These are phyloP conservation scores for Macropus fuliginosus DNA, from an alignment of 2,797 vertebrate species.

Conservation along the genomic window DNA sequence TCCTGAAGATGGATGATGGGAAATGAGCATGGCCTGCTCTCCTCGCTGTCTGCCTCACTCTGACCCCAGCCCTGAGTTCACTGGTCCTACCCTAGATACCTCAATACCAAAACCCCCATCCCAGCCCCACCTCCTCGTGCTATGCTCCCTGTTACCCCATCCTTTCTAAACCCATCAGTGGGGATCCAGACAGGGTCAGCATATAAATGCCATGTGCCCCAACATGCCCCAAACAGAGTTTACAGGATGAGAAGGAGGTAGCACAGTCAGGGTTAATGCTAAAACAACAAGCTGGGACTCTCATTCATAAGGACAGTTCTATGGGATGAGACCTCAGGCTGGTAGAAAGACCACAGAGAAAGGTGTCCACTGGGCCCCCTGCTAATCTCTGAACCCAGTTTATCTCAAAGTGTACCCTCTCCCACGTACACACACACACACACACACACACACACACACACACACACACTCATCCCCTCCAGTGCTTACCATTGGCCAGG, in stretches of 20 bases:
- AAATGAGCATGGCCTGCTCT: not conserved
- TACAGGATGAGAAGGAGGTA: not conserved
- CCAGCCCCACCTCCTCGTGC: not conserved
- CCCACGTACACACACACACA: not conserved
- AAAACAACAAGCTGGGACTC: not conserved
- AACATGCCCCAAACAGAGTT: not conserved
- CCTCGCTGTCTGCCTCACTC: not conserved
- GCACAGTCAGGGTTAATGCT: not conserved
- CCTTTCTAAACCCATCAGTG: not conserved
- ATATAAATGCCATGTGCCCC: not conserved
- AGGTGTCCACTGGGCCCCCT: not conserved
- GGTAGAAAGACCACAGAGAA: not conserved
- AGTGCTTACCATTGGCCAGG: conserved; percentile 92
- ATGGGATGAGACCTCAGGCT: not conserved
- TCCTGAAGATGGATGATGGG: conserved; percentile 86
- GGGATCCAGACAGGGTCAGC: not conserved
- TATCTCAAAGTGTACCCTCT: not conserved
- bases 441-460: not conserved
- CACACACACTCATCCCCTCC: not conserved
- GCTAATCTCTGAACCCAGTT: not conserved
- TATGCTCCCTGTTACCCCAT: not conserved
- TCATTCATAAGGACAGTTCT: not conserved
- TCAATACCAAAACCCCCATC: not conserved
- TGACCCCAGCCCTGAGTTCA: not conserved
- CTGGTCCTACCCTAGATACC: not conserved